Evolutionary conservation across 2,888 invertebrate species (phyloP), one percentile per base, ranked within the genome.

Genomic region (Piscicola geometra): DNA sequence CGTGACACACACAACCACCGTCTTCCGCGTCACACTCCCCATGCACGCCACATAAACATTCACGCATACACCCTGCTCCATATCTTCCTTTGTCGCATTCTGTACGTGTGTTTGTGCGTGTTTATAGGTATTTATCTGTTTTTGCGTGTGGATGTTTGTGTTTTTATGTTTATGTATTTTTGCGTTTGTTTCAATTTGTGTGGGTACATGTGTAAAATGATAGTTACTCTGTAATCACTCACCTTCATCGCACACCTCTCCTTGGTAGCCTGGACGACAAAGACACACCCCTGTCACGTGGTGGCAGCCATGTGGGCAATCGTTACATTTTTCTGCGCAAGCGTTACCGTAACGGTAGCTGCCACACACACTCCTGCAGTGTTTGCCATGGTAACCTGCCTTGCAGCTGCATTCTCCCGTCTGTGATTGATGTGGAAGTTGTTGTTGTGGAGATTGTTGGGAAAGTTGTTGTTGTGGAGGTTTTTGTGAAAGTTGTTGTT

Each of bases 11-110:
- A 21, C 60, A 56, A 5, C 21, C 60, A 18, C 60, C 60, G n/a
- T 56, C 60, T n/a, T 18, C 60, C 5, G 15, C n/a, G 25, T 56
- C 60, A 21, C 60, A 56, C 15, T 5, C n/a, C 3, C 60, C 60
- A 18, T 56, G 60, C 3, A 9, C 15, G n/a, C 60, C 60, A 25
- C 60, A 56, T n/a, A 56, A 21, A 56, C 60, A 56, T n/a, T 25
- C n/a, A 3, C n/a, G n/a, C 25, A 18, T 15, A 25, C 60, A 56
- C n/a, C 60, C 60, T 0, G 86, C 84, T 3, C 88, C 88, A 79
- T 84, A 87, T 0, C 83, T 83, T 12, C 84, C 85, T 25, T 81
- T 78, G 0, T 82, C 81, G 79, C 87, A 87, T 77, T 82, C 86
- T 77, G 67, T 41, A 15, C 9, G n/a, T 56, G 25, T 56, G n/a